These are phyloP conservation scores for Nephrotoma guestfalica DNA, from an alignment of 2,888 invertebrate species.

Conservation along the genomic window DNA sequence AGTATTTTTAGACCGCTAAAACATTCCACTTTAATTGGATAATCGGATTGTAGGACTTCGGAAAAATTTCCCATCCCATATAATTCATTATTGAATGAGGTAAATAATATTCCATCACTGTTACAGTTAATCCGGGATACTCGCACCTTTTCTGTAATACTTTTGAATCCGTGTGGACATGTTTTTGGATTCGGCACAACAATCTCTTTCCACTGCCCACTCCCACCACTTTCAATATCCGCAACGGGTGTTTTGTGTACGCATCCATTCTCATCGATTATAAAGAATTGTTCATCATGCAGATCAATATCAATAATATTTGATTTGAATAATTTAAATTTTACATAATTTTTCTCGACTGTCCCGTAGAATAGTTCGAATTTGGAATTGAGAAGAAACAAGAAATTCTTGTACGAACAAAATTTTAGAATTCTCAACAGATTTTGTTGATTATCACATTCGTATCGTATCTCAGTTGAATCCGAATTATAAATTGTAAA, in stretches of 20 bases:
- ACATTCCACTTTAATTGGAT: conserved; percentile 49
- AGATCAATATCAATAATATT: conserved; percentile 13
- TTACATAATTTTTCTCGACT: conserved; percentile 6
- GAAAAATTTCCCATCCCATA: conserved; percentile 29
- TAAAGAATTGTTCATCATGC: conserved; percentile 11
- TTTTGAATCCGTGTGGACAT: background rate
- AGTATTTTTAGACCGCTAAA: conserved; percentile 53
- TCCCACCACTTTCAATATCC: background rate
- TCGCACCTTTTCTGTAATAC: conserved; percentile 4
- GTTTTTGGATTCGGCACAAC: conserved; percentile 3
- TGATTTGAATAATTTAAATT: conserved; percentile 7
- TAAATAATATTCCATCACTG: conserved; percentile 25
- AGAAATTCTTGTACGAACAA: conserved; percentile 10
- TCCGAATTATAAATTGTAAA: conserved; percentile 6
- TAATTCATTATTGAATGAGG: conserved; percentile 21
- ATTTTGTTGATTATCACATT: background rate
- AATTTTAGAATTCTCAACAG: conserved; percentile 5
- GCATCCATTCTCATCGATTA: conserved; percentile 12
- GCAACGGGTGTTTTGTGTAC: conserved; percentile 9
- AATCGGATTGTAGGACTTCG: conserved; percentile 31
- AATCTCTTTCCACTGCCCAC: conserved; percentile 9
- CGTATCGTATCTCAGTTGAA: background rate
- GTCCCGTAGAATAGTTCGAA: conserved; percentile 10
- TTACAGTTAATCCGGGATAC: conserved; percentile 23
- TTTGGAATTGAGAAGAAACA: conserved; percentile 11